Conservation (phyloP, 1,140 invertebrate genomes). For the Drosophila azteca region DNA sequence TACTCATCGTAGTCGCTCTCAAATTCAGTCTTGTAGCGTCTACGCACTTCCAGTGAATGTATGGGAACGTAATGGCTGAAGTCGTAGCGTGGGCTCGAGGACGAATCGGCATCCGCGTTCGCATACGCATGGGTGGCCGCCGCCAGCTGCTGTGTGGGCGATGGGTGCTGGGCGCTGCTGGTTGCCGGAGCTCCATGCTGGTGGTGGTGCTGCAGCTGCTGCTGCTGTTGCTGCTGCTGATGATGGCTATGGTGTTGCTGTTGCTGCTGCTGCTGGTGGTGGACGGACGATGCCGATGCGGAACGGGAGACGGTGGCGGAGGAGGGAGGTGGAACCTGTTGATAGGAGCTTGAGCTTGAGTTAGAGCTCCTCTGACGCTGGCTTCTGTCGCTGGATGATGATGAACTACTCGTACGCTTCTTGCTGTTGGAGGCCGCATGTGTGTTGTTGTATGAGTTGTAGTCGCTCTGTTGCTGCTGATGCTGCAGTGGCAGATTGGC, state of each 20-base stretch:
- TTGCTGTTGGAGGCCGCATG: conserved; percentile 69
- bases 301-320: background rate
- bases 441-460: conserved; percentile 52
- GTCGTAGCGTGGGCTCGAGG: conserved; percentile 67
- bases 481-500: conserved; percentile 18
- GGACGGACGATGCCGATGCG: conserved; percentile 19
- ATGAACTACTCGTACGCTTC: conserved; percentile 59
- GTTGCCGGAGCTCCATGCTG: conserved; percentile 1
- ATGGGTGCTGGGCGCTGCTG: conserved; percentile 65
- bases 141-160: conserved; percentile 74
- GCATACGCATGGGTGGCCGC: conserved; percentile 71
- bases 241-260: conserved; percentile 31
- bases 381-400: background rate
- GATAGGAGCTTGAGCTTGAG: conserved; percentile 33
- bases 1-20: conserved; percentile 94
- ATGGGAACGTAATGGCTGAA: conserved; percentile 92
- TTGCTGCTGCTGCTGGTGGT: conserved; percentile 39
- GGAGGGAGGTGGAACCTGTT: conserved; percentile 42
- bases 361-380: conserved; percentile 35
- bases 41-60: conserved; percentile 89
- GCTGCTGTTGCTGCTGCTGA: conserved; percentile 38
- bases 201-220: conserved; percentile 36
- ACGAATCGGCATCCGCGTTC: conserved; percentile 49
- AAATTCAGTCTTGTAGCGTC: conserved; percentile 94
- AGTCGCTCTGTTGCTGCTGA: conserved; percentile 32